A percentile compares a stretch with the other conserved stretches of the same genome.
phyloP scores from a whole-genome alignment of 1,140 invertebrate species.

The Drosophila lowei region DNA sequence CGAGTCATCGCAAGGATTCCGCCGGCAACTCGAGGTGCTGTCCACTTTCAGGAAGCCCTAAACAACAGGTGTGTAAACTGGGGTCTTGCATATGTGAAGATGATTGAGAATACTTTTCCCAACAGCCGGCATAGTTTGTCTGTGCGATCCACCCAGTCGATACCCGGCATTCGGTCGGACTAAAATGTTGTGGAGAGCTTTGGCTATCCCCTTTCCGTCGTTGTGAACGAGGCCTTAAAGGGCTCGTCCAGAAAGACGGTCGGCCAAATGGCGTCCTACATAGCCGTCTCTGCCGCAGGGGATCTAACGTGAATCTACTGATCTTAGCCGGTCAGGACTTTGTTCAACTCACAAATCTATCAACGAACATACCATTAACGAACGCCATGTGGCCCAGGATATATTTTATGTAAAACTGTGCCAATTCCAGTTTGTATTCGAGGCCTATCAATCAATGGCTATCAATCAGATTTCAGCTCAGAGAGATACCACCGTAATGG shows the following conservation, averaged over 20 bases:
- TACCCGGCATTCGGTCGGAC: constrained; percentile 89
- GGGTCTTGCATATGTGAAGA: background rate
- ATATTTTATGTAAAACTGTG: no score
- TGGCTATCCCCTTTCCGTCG: constrained; percentile 91
- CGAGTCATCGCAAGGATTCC: no score
- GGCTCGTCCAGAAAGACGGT: constrained; percentile 84
- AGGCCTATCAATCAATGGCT: no score
- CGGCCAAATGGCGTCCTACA: constrained; percentile 92
- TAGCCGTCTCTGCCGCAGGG: constrained; percentile 97
- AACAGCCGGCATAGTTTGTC: constrained; percentile 85
- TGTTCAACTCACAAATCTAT: constrained; percentile 89
- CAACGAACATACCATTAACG: no score
- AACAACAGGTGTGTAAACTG: constrained; percentile 49
- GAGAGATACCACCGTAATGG: no score
- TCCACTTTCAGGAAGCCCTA: constrained; percentile 32
- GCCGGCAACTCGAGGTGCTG: constrained; percentile 30
- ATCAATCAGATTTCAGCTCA: no score
- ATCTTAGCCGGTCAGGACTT: constrained; percentile 94
- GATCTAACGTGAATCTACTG: constrained; percentile 92
- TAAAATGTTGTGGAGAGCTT: constrained; percentile 89
- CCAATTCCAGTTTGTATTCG: no score
- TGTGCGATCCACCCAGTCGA: constrained; percentile 86
- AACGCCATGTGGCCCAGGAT: no score
- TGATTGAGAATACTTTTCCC: constrained; percentile 33
- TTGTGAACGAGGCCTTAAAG: constrained; percentile 93